A percentile compares a stretch with the other conserved stretches of the same genome.
Conservation (phyloP, 2,113 vertebrate species). For the Crotalus viridis region DNA sequence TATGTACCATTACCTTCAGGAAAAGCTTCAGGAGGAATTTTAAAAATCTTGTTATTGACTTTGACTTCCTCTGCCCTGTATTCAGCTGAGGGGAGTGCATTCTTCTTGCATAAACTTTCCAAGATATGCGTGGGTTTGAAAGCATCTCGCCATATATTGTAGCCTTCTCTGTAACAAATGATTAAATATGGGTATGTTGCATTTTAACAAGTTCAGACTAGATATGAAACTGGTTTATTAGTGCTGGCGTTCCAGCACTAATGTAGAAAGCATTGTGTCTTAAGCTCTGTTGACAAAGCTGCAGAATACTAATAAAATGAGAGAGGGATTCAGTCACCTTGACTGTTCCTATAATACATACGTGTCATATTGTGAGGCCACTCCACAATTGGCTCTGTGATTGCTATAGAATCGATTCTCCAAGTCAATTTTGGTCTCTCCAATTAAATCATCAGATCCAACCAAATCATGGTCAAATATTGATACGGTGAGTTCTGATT, state of each 20-base stretch:
- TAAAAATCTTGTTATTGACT: slow-evolving; percentile 91
- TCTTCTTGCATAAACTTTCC: slow-evolving; percentile 83
- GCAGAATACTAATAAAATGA: background rate
- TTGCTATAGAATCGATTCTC: slow-evolving; percentile 94
- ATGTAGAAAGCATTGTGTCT: background rate
- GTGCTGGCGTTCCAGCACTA: background rate
- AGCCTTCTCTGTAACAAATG: slow-evolving; percentile 76
- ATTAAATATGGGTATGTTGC: slow-evolving; percentile 16
- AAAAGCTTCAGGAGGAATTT: slow-evolving; percentile 78
- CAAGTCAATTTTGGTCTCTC: slow-evolving; percentile 87
- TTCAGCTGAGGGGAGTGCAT: slow-evolving; percentile 78
- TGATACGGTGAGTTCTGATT: slow-evolving; percentile 81
- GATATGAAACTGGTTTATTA: background rate
- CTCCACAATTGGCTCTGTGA: slow-evolving; percentile 83
- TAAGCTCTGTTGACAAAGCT: background rate
- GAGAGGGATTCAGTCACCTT: background rate
- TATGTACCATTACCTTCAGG: slow-evolving; percentile 76
- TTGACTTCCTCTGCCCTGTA: slow-evolving; percentile 84
- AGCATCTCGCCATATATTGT: slow-evolving; percentile 86
- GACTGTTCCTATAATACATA: slow-evolving; percentile 62
- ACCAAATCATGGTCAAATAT: slow-evolving; percentile 89
- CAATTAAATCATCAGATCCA: slow-evolving; percentile 87
- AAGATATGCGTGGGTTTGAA: slow-evolving; percentile 86
- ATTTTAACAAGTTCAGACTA: background rate
- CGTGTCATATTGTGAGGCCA: slow-evolving; percentile 83